Evolutionary conservation across 2,888 invertebrate species (phyloP).

Genomic region (Ectropis crepuscularia): DNA sequence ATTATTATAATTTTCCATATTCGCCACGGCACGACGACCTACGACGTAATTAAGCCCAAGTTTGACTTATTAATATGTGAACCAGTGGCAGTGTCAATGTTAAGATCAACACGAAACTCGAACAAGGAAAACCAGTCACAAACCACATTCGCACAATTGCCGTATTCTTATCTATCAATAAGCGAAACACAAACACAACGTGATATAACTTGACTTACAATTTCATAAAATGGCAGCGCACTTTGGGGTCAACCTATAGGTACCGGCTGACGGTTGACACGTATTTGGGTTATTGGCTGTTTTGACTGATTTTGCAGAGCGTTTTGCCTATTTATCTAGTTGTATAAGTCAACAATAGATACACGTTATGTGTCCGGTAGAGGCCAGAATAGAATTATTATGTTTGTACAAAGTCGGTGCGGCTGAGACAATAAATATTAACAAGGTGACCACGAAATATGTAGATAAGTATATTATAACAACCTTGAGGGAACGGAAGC

Average conservation of each 20-base stretch:
- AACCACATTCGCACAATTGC: conserved; percentile 28
- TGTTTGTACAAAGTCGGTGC: background rate
- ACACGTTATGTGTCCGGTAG: background rate
- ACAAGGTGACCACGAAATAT: conserved; percentile 10
- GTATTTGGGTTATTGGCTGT: too few relatives aligned
- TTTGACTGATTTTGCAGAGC: conserved; percentile 8
- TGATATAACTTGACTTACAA: too few relatives aligned
- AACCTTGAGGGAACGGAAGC: conserved; percentile 24
- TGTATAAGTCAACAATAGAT: conserved; percentile 13
- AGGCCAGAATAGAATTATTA: background rate
- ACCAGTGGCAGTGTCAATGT: conserved; percentile 65
- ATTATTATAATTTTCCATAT: background rate
- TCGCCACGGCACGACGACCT: background rate
- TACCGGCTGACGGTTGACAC: too few relatives aligned
- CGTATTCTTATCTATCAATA: background rate
- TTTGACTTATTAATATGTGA: conserved; percentile 33
- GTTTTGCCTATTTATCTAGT: conserved; percentile 12
- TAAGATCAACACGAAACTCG: conserved; percentile 52
- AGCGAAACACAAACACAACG: too few relatives aligned
- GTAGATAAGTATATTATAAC: conserved; percentile 1
- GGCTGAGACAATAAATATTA: conserved; percentile 5
- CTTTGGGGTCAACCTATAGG: too few relatives aligned
- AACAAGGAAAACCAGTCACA: conserved; percentile 66
- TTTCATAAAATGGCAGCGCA: too few relatives aligned
- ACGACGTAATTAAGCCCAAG: conserved; percentile 12